A percentile compares a stretch with the other conserved stretches of the same genome.
phyloP scores from a whole-genome alignment of 2,797 vertebrate genomes.

The Hemibagrus guttatus region DNA sequence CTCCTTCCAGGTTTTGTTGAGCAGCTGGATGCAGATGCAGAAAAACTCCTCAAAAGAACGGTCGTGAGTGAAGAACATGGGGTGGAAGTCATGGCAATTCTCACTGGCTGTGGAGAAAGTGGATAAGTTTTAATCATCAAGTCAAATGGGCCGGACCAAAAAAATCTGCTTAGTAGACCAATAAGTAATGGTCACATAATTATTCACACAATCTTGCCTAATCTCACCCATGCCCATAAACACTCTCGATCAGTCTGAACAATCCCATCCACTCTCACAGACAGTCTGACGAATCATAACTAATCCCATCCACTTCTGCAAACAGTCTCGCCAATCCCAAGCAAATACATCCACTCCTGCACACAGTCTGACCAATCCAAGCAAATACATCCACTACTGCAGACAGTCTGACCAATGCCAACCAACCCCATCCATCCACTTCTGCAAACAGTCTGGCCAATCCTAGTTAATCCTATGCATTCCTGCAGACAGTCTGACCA shows the following conservation, averaged over 20 bases:
- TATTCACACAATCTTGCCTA: not conserved
- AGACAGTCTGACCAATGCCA: not conserved
- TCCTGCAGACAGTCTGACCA: not conserved
- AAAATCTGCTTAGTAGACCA: not conserved
- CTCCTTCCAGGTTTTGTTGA: constrained; percentile 99
- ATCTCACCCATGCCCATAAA: not conserved
- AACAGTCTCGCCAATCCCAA: too few relatives aligned
- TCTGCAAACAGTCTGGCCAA: not conserved
- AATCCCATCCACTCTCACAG: not conserved
- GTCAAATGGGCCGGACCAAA: not conserved
- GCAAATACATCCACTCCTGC: too few relatives aligned
- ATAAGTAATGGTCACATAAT: not conserved
- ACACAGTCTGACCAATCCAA: not conserved
- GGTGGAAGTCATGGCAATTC: constrained; percentile 98
- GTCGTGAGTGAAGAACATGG: constrained; percentile 99
- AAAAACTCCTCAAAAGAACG: constrained; percentile 95
- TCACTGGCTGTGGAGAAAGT: constrained; percentile 86
- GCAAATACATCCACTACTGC: too few relatives aligned
- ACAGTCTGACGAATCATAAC: too few relatives aligned
- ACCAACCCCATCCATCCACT: not conserved
- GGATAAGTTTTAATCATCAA: not conserved
- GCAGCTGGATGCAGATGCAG: constrained; percentile 97
- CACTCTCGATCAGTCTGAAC: not conserved
- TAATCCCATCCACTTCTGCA: too few relatives aligned
- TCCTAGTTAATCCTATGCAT: not conserved